Percentiles rank a stretch among this genome's conserved stretches.
phyloP scores from a whole-genome alignment of 2,113 vertebrate species.

The Pteruthius melanotis region DNA sequence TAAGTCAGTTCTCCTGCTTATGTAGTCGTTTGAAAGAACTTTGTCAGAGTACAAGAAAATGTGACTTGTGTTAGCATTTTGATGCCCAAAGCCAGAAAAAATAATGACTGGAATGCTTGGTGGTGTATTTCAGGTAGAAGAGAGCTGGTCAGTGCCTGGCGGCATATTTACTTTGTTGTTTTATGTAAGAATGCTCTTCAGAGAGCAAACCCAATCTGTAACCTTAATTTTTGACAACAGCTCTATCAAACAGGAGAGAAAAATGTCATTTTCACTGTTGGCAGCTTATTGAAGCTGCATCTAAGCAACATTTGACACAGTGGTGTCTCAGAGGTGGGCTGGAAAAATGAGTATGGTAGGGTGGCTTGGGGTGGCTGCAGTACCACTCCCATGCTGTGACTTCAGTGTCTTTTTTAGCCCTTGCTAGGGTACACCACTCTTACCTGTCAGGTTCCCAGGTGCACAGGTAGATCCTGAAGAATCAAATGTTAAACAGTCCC shows the following conservation, averaged over 20 bases:
- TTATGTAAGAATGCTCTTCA: neutral
- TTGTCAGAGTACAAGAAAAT: neutral
- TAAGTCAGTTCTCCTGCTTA: neutral
- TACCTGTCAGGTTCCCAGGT: neutral
- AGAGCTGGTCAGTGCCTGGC: neutral
- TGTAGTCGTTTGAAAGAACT: neutral
- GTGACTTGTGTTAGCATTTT: neutral
- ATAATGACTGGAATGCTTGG: neutral
- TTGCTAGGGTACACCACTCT: neutral
- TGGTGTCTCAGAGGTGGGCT: neutral
- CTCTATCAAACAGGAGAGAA: neutral
- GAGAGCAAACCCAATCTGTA: neutral
- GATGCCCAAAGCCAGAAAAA: neutral
- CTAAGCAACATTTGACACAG: neutral
- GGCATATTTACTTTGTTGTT: neutral
- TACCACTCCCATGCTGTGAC: neutral
- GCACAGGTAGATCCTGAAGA: neutral
- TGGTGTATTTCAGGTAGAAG: neutral
- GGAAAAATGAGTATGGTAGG: fast-evolving
- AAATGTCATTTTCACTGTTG: neutral
- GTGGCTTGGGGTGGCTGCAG: neutral
- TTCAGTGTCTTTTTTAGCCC: neutral
- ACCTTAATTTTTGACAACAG: neutral
- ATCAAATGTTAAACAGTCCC: neutral
- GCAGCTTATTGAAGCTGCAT: neutral